Evolutionary conservation across 2,113 vertebrate species (phyloP).

Genomic region (Montifringilla adamsi): DNA sequence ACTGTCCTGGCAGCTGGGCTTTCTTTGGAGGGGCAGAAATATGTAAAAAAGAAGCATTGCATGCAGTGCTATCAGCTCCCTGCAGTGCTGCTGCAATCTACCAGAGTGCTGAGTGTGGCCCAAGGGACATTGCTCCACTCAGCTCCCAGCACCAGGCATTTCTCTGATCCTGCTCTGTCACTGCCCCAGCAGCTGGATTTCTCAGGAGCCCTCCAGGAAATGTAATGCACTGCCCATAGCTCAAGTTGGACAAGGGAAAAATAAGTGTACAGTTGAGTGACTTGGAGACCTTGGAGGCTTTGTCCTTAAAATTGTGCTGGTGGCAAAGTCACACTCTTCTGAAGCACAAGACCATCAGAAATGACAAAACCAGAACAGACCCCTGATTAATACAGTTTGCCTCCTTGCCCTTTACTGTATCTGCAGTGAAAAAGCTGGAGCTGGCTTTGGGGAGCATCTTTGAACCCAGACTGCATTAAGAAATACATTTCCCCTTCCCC

Average conservation of each 20-base stretch:
- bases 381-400: not conserved
- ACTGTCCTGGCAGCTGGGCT: not conserved
- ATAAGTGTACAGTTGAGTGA: not conserved
- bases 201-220: not conserved
- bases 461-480: not conserved
- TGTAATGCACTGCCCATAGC: accelerated
- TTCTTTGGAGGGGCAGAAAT: not conserved
- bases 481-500: not conserved
- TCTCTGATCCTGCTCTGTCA: not conserved
- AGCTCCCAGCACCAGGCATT: accelerated
- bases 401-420: not conserved
- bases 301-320: not conserved
- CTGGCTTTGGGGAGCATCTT: not conserved
- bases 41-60: not conserved
- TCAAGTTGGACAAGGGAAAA: not conserved
- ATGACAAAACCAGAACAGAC: not conserved
- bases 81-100: not conserved
- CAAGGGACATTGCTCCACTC: not conserved
- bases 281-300: not conserved
- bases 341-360: not conserved
- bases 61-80: not conserved
- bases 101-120: not conserved
- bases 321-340: not conserved
- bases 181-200: not conserved
- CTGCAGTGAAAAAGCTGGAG: not conserved